phyloP scores from a whole-genome alignment of 2,797 vertebrate species.

The Mastacembelus armatus region DNA sequence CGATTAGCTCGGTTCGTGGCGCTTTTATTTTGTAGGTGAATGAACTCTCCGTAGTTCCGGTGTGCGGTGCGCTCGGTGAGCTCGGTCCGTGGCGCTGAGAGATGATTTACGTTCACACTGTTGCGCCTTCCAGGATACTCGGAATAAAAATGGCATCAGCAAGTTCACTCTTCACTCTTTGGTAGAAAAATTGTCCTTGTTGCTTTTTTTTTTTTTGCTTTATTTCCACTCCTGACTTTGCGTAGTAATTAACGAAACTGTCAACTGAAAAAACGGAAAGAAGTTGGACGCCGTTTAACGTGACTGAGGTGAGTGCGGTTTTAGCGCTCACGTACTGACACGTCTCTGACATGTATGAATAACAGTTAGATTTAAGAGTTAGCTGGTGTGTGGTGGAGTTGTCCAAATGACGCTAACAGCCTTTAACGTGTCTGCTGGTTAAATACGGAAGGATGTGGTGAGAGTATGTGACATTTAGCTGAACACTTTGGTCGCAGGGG shows the following conservation, averaged over 20 bases:
- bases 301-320: constrained; percentile 57
- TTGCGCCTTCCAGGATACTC: constrained; percentile 50
- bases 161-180: constrained; percentile 14
- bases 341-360: too few relatives aligned
- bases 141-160: constrained; percentile 43
- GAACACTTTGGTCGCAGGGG: neutral
- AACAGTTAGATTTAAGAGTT: neutral
- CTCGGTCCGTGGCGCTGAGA: constrained; percentile 40
- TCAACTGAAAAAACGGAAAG: constrained; percentile 37
- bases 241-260: constrained; percentile 15
- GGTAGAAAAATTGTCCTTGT: constrained; percentile 14
- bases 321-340: constrained; percentile 8
- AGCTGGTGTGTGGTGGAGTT: neutral
- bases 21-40: constrained; percentile 55
- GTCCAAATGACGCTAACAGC: neutral
- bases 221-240: neutral
- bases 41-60: constrained; percentile 25
- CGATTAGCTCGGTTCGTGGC: rapidly evolving
- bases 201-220: neutral
- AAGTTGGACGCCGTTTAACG: constrained; percentile 63
- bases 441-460: constrained; percentile 4
- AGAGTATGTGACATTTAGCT: neutral
- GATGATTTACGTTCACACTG: constrained; percentile 60
- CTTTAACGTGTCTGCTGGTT: too few relatives aligned
- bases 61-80: constrained; percentile 1